phyloP scores from a whole-genome alignment of 2,113 vertebrate genomes.

The Cromileptes altivelis region DNA sequence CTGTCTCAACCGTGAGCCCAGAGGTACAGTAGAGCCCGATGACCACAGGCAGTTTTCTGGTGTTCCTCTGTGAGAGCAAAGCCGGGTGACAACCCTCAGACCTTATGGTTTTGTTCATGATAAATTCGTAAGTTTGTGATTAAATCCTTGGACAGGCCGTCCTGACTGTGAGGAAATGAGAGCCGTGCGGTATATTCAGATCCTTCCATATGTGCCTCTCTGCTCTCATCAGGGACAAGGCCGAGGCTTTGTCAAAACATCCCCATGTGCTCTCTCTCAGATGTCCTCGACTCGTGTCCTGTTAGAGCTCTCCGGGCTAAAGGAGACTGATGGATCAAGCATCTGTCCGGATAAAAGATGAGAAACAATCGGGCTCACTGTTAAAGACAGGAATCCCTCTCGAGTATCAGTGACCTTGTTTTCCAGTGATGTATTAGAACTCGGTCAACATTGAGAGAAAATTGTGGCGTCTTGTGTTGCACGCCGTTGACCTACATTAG shows the following conservation, averaged over 20 bases:
- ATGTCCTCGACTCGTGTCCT: slow-evolving; percentile 70
- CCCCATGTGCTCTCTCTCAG: slow-evolving; percentile 55
- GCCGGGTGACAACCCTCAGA: slow-evolving; percentile 48
- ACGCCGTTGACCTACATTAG: slow-evolving; percentile 70
- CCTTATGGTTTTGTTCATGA: slow-evolving; percentile 47
- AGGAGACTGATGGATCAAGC: slow-evolving; percentile 70
- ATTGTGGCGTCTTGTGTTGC: slow-evolving; percentile 58
- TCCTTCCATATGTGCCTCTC: slow-evolving; percentile 58
- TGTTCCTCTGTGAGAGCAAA: slow-evolving; percentile 51
- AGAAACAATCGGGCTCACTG: slow-evolving; percentile 60
- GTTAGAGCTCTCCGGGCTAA: slow-evolving; percentile 47
- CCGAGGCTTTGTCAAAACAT: slow-evolving; percentile 65
- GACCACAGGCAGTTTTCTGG: slow-evolving; percentile 47
- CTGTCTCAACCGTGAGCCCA: slow-evolving; percentile 30
- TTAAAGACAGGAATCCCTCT: slow-evolving; percentile 70
- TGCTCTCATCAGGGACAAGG: slow-evolving; percentile 63
- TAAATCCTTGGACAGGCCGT: slow-evolving; percentile 10
- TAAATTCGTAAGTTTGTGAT: slow-evolving; percentile 5
- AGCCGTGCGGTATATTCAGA: slow-evolving; percentile 31
- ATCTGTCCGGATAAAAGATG: slow-evolving; percentile 70
- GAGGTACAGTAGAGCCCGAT: slow-evolving; percentile 6
- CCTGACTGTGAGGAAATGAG: slow-evolving; percentile 45
- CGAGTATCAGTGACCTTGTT: slow-evolving; percentile 76
- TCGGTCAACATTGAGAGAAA: slow-evolving; percentile 66
- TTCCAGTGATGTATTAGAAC: slow-evolving; percentile 63